phyloP scores from a whole-genome alignment of 2,888 invertebrate genomes.

The Theodoxus fluviatilis region DNA sequence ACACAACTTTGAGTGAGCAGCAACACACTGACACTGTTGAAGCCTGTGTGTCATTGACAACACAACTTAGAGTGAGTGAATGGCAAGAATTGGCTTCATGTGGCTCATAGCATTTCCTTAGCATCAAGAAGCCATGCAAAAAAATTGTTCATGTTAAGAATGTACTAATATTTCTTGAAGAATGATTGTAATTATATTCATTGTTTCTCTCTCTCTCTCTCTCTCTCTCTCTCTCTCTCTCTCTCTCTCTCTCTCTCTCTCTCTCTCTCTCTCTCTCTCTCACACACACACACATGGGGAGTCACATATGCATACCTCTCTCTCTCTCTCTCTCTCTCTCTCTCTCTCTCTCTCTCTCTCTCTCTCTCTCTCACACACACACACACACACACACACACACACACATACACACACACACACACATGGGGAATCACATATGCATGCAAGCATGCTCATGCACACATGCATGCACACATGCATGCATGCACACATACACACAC shows the following conservation, averaged over 20 bases:
- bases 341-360: conserved; percentile 15
- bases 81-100: not conserved
- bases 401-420: not conserved
- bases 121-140: too few relatives aligned
- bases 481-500: too few relatives aligned
- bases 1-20: too few relatives aligned
- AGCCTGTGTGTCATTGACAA: not conserved
- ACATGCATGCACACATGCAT: too few relatives aligned
- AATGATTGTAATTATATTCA: not conserved
- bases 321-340: conserved; percentile 26
- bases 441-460: too few relatives aligned
- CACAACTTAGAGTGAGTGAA: too few relatives aligned
- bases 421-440: too few relatives aligned
- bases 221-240: conserved; percentile 18
- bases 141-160: not conserved
- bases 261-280: conserved; percentile 24
- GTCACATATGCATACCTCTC: too few relatives aligned
- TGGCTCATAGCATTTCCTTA: too few relatives aligned
- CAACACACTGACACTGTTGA: too few relatives aligned
- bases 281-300: too few relatives aligned
- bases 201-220: not conserved
- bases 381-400: not conserved
- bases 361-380: conserved; percentile 5
- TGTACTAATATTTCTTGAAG: too few relatives aligned
- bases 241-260: conserved; percentile 20